Percentiles rank a stretch among this genome's conserved stretches.
phyloP scores from a whole-genome alignment of 2,797 vertebrate genomes.

The Chaetophractus vellerosus region DNA sequence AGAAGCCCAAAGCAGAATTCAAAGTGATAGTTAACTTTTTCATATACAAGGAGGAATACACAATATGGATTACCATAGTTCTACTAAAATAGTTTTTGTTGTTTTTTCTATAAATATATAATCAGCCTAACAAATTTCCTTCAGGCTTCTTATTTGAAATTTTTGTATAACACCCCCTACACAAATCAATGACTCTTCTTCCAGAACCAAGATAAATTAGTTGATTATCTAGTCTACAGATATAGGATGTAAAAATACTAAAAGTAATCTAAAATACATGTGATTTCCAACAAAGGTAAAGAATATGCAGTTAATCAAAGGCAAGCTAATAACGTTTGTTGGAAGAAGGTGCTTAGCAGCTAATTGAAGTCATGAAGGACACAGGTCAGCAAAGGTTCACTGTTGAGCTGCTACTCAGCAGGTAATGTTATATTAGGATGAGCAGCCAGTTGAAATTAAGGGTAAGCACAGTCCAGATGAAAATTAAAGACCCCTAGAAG shows the following conservation, averaged over 20 bases:
- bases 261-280: neutral
- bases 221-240: neutral
- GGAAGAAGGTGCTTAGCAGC: neutral
- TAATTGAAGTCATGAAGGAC: neutral
- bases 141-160: constrained; percentile 9
- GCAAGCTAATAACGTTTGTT: neutral
- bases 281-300: neutral
- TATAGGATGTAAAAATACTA: neutral
- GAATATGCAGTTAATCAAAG: neutral
- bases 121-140: neutral
- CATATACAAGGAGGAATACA: neutral
- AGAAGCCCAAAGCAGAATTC: neutral
- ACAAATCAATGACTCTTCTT: neutral
- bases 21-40: neutral
- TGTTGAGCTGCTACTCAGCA: neutral
- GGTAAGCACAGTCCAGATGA: neutral
- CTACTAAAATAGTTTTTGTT: neutral
- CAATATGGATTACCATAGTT: neutral
- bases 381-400: neutral
- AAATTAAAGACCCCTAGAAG: neutral
- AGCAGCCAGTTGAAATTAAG: neutral
- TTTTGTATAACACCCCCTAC: neutral
- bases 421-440: neutral
- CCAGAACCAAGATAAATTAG: neutral
- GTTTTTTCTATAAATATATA: constrained; percentile 26